These are phyloP conservation scores for Hirtodrosophila trivittata DNA, from an alignment of 2,888 invertebrate species.

Conservation along the genomic window DNA sequence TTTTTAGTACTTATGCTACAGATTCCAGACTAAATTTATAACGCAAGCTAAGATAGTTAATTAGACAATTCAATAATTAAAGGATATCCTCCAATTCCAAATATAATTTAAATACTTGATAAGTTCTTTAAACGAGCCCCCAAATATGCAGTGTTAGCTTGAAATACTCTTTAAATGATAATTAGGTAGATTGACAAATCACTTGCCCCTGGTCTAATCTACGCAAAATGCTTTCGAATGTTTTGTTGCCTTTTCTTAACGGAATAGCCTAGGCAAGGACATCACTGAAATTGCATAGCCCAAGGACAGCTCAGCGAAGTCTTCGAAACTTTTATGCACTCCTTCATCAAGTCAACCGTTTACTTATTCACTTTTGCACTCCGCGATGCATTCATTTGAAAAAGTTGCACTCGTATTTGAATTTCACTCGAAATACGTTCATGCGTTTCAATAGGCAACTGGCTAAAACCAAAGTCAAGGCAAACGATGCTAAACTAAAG, in stretches of 20 bases:
- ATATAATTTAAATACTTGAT: too few relatives aligned
- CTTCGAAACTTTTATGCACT: constrained; percentile 24
- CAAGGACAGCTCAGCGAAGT: constrained; percentile 34
- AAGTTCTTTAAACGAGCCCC: too few relatives aligned
- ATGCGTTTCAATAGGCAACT: constrained; percentile 39
- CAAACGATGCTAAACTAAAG: constrained; percentile 32
- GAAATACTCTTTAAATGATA: too few relatives aligned
- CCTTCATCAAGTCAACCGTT: constrained; percentile 36
- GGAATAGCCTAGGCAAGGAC: neutral
- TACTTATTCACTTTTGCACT: constrained; percentile 41
- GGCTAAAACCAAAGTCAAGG: constrained; percentile 55
- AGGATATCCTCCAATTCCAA: too few relatives aligned
- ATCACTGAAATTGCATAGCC: constrained; percentile 15
- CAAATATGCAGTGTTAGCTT: too few relatives aligned
- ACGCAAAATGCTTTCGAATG: too few relatives aligned
- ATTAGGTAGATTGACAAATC: neutral
- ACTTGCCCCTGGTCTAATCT: neutral
- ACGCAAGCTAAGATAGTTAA: too few relatives aligned
- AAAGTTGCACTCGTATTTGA: constrained; percentile 38
- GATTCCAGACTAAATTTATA: too few relatives aligned
- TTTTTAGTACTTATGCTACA: too few relatives aligned
- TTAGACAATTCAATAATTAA: too few relatives aligned
- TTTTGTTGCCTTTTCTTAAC: too few relatives aligned
- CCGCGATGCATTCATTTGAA: constrained; percentile 44
- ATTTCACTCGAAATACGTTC: constrained; percentile 43